Conservation (phyloP, 2,797 vertebrate species). For the Poecilia gillii region DNA sequence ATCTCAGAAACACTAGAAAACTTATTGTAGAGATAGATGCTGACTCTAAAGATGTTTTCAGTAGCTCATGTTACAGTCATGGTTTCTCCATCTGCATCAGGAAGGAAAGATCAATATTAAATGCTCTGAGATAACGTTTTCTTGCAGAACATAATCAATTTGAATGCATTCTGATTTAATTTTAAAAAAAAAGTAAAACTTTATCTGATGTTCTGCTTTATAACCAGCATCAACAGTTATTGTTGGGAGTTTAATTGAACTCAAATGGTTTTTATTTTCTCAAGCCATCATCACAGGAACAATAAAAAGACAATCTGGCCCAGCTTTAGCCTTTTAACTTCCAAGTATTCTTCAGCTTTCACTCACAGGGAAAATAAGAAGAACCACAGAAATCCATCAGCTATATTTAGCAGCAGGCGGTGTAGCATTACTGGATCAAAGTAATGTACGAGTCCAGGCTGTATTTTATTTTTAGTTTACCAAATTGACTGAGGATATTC, state of each 20-base stretch:
- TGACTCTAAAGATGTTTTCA: background rate
- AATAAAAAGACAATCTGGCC: background rate
- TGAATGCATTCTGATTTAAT: conserved; percentile 16
- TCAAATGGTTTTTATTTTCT: background rate
- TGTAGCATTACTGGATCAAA: background rate
- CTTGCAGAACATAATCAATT: background rate
- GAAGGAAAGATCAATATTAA: background rate
- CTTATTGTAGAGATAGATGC: background rate
- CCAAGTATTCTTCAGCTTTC: background rate
- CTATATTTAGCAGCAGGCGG: background rate
- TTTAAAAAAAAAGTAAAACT: background rate
- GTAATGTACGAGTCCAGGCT: background rate
- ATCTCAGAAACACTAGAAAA: background rate
- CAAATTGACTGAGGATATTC: conserved; percentile 2
- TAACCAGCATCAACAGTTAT: conserved; percentile 14
- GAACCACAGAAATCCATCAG: background rate
- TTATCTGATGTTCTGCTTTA: conserved; percentile 4
- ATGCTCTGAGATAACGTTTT: background rate
- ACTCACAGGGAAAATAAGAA: background rate
- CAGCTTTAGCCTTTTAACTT: background rate
- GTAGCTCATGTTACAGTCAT: background rate
- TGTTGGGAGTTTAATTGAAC: background rate
- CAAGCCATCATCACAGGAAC: background rate
- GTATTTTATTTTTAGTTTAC: conserved; percentile 13
- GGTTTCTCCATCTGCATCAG: background rate